Base-by-base conservation (phyloP, 2,797 vertebrate genomes). In the Microhierax caerulescens region DNA sequence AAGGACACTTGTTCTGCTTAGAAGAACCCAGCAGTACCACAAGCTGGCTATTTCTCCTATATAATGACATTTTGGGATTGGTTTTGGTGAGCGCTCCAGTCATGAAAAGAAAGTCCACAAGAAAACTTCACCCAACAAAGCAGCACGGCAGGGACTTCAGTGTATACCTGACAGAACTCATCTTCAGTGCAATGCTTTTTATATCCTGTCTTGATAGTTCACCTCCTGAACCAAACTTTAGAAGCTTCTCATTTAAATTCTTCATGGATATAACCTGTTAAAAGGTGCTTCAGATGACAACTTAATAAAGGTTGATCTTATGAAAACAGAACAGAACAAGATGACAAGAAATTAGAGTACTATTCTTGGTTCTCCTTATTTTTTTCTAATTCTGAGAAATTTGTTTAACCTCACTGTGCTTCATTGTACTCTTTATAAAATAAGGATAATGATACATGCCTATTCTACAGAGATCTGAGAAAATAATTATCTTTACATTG, bases 281-380 rank as follows among this genome's bases (percentile, higher is more conserved):
- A 93, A 90, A 95, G 88, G 79, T 88, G 60, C 54, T 95, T 88
- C 51, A 89, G 67, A 92, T 92, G 90, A 95, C 83, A 95, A 60
- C 85, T 94, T 95, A 95, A 94, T 86, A 90, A 95, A 78, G 76
- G 65, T 47, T 90, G 94, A 93, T 95, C 88, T 67, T 85, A 51
- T 88, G 73, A 80, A 91, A 93, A 92, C 72, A 94, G 92, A 93
- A 90, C 45, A 72, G 93, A 96, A 93, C 57, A 85, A 80, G 36
- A 91, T 94, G 83, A 90, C 90, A 95, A 63, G 88, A 93, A 94
- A 95, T 95, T 69, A 90, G n/a, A 89, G 30, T 70, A 74, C 94
- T 96, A 87, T 95, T 96, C 84, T 91, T 85, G 84, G 90, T 54
- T 87, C 94, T 85, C 34, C 30, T 32, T 59, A 15, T 43, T 89